Conservation (phyloP, 1,140 invertebrate species). For the Trichonephila inaurata region DNA sequence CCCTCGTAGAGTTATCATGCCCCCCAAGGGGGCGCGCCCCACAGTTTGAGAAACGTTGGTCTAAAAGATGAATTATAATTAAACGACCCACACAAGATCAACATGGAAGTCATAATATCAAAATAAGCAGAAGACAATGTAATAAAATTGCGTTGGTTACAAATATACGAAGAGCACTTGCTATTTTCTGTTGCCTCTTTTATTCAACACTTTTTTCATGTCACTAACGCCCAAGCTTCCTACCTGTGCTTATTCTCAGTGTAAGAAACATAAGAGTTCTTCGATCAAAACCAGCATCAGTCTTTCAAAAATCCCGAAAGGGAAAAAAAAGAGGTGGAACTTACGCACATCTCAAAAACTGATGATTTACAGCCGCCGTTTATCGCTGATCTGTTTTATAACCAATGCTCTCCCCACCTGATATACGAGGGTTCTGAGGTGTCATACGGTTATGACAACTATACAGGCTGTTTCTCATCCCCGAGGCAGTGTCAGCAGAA, state of each 20-base stretch:
- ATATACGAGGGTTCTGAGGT: slow-evolving; percentile 52
- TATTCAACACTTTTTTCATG: too few species aligned
- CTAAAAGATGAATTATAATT: too few species aligned
- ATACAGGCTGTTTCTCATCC: slow-evolving; percentile 59
- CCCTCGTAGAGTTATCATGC: too few species aligned
- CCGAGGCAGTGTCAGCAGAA: slow-evolving; percentile 40
- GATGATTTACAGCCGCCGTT: slow-evolving; percentile 42
- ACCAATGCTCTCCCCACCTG: background rate
- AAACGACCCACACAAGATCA: too few species aligned
- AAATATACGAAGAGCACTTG: too few species aligned
- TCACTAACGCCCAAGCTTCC: too few species aligned
- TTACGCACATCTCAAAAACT: background rate
- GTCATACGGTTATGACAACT: slow-evolving; percentile 75
- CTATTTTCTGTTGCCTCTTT: too few species aligned
- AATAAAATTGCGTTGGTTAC: too few species aligned
- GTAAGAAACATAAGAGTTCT: background rate
- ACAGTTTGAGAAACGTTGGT: too few species aligned
- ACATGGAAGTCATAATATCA: too few species aligned
- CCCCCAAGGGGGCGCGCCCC: too few species aligned
- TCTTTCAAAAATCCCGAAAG: background rate
- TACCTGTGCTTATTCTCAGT: background rate
- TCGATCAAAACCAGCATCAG: background rate
- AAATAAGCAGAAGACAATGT: too few species aligned
- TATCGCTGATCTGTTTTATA: slow-evolving; percentile 12
- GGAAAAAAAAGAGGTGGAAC: background rate